Conservation (phyloP, 2,113 vertebrate species). For the Amblyornis subalaris region DNA sequence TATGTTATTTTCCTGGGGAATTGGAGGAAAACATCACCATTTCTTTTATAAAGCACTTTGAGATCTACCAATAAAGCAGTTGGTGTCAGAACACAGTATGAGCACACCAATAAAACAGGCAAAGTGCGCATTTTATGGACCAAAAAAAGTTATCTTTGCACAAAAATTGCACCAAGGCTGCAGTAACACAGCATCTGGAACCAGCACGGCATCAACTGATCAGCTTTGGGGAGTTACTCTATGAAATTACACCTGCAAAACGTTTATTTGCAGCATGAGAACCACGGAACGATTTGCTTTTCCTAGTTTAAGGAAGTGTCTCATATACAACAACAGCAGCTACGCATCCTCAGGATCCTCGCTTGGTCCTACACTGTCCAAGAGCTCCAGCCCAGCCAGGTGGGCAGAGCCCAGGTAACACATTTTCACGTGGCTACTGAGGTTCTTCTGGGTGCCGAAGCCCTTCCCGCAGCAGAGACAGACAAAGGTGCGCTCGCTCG, state of each 20-base stretch:
- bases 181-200: neutral
- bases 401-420: slow-evolving; percentile 69
- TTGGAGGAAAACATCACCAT: neutral
- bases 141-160: neutral
- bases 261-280: neutral
- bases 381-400: neutral
- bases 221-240: neutral
- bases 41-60: slow-evolving; percentile 65
- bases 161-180: neutral
- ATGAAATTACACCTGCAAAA: neutral
- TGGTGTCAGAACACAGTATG: neutral
- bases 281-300: neutral
- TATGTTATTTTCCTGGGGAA: neutral
- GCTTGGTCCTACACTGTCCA: neutral
- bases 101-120: neutral
- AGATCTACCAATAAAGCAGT: neutral
- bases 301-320: neutral
- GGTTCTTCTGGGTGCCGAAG: slow-evolving; percentile 78
- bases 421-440: slow-evolving; percentile 72
- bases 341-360: neutral
- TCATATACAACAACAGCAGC: neutral
- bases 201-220: neutral
- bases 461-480: slow-evolving; percentile 75
- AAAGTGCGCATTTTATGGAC: fast-evolving
- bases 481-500: slow-evolving; percentile 58